Percentiles rank a stretch among this genome's conserved stretches.
Conservation (phyloP, 2,797 vertebrate species). For the Peromyscus nudipes region DNA sequence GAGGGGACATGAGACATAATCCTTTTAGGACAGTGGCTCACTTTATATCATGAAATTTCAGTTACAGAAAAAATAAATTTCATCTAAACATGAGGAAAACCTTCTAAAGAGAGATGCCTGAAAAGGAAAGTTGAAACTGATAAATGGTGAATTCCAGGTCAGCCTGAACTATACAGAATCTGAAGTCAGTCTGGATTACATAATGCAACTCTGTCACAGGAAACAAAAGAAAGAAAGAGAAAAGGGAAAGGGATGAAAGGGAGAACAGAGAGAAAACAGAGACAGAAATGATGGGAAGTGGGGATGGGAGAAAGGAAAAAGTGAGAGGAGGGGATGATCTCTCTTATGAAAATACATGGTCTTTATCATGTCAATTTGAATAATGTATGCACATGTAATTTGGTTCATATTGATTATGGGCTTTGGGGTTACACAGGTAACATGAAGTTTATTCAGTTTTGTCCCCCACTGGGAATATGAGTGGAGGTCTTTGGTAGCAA, state of each 20-base stretch:
- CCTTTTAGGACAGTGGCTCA: neutral
- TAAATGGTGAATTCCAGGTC: neutral
- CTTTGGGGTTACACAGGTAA: neutral
- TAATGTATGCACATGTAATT: neutral
- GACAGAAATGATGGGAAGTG: neutral
- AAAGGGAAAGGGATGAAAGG: neutral
- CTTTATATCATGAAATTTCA: slow-evolving; percentile 4
- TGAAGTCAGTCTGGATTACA: neutral
- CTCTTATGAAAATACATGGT: neutral
- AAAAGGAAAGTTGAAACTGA: slow-evolving; percentile 23
- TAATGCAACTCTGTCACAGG: neutral
- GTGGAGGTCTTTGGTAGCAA: neutral
- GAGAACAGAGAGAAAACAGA: neutral
- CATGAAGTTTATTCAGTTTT: slow-evolving; percentile 39
- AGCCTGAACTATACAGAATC: neutral
- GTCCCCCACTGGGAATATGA: neutral
- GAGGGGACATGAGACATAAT: neutral
- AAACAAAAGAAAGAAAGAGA: neutral
- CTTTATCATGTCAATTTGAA: neutral
- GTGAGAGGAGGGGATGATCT: neutral
- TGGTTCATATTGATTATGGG: neutral
- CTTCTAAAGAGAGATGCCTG: neutral
- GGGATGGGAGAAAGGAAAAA: neutral
- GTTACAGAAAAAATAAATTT: neutral
- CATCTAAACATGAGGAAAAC: neutral